Conservation (phyloP, 2,888 invertebrate genomes). For the Leucoptera coffeella region DNA sequence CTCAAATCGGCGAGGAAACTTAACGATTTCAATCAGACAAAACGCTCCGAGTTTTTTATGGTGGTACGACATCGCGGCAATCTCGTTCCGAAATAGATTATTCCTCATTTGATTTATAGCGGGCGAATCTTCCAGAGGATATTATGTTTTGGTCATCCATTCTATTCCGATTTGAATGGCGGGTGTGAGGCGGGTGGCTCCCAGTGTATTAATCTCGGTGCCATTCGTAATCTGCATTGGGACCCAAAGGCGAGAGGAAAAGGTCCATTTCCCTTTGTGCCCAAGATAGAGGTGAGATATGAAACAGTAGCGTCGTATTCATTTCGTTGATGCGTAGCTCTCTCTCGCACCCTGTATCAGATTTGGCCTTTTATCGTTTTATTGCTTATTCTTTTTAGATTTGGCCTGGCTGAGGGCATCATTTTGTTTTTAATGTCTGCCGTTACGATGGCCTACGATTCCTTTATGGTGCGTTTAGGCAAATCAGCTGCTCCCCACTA, state of each 20-base stretch:
- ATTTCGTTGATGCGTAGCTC: constrained; percentile 44
- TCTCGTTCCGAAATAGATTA: constrained; percentile 54
- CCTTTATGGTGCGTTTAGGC: constrained; percentile 38
- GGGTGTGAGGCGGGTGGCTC: constrained; percentile 45
- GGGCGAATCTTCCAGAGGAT: constrained; percentile 50
- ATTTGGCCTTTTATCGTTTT: constrained; percentile 55
- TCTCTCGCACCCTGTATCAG: constrained; percentile 46
- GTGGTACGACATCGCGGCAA: constrained; percentile 41
- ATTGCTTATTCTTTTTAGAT: constrained; percentile 56
- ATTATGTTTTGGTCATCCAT: constrained; percentile 56
- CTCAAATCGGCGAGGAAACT: constrained; percentile 28
- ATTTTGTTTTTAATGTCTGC: constrained; percentile 49
- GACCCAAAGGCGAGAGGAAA: constrained; percentile 18
- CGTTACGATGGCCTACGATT: constrained; percentile 43
- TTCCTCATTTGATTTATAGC: constrained; percentile 56
- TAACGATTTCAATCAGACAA: constrained; percentile 51
- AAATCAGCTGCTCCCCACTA: constrained; percentile 31
- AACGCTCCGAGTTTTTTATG: constrained; percentile 53
- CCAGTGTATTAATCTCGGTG: constrained; percentile 54
- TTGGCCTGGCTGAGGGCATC: constrained; percentile 51
- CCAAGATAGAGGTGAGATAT: constrained; percentile 55
- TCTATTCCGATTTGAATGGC: constrained; percentile 55
- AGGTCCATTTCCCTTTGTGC: too few relatives aligned
- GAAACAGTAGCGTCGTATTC: constrained; percentile 51
- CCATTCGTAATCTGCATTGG: constrained; percentile 45